Evolutionary conservation across 2,888 invertebrate species (phyloP).

Genomic region (Drosophila pseudotalamancana): DNA sequence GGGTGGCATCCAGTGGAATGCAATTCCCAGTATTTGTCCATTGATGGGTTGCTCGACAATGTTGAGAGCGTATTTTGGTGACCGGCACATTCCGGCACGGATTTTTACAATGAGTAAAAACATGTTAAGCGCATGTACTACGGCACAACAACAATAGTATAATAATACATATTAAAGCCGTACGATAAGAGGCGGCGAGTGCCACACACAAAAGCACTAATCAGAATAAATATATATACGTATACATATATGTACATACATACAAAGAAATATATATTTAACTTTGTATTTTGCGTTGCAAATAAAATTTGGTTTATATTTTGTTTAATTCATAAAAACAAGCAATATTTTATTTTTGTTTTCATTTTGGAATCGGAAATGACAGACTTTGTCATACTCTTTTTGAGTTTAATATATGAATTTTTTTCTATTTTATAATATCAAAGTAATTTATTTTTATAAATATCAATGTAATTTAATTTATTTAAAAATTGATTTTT

Average conservation of each 20-base stretch:
- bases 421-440: no score
- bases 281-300: slow-evolving; percentile 43
- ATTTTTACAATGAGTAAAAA: neutral
- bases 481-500: no score
- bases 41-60: slow-evolving; percentile 12
- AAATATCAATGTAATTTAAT: no score
- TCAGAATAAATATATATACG: slow-evolving; percentile 12
- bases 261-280: no score
- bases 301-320: slow-evolving; percentile 1
- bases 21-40: slow-evolving; percentile 7
- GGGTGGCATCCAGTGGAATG: slow-evolving; percentile 24
- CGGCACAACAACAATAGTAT: slow-evolving; percentile 9
- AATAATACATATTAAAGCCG: slow-evolving; percentile 22
- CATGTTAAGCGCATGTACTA: neutral
- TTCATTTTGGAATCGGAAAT: no score
- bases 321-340: slow-evolving; percentile 44
- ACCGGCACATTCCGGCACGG: slow-evolving; percentile 44
- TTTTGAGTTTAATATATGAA: no score
- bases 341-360: no score
- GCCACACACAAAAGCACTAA: slow-evolving; percentile 13
- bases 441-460: no score
- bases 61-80: slow-evolving; percentile 20
- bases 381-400: no score
- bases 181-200: slow-evolving; percentile 12
- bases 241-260: neutral